phyloP scores from a whole-genome alignment of 1,140 invertebrate species.

The Halictus rubicundus region DNA sequence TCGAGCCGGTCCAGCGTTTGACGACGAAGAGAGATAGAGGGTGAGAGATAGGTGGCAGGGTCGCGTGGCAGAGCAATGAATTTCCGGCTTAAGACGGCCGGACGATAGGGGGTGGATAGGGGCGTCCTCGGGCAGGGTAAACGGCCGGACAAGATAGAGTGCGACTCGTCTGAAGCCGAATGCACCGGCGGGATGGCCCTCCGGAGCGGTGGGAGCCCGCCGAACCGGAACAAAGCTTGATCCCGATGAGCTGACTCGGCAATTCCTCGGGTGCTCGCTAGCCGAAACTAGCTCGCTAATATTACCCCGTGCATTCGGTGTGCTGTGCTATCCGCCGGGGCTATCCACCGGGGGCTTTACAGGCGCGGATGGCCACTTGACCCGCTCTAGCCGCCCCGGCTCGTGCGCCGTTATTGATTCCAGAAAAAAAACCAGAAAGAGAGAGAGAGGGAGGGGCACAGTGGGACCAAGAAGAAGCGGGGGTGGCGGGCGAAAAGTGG shows the following conservation, averaged over 20 bases:
- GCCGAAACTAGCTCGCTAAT: conserved; percentile 69
- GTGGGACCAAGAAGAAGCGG: neutral
- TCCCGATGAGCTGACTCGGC: conserved; percentile 72
- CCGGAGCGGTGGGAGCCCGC: conserved; percentile 42
- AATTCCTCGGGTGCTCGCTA: conserved; percentile 60
- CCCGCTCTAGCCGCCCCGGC: conserved; percentile 59
- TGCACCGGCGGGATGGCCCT: conserved; percentile 34
- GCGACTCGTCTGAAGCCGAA: conserved; percentile 38
- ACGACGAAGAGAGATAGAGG: no score
- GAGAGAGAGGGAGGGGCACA: conserved; percentile 4
- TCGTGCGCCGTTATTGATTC: conserved; percentile 68
- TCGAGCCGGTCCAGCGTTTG: no score
- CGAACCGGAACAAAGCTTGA: conserved; percentile 67
- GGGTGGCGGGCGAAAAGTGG: no score
- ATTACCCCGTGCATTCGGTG: conserved; percentile 62
- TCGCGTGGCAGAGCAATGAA: conserved; percentile 15
- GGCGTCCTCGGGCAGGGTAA: conserved; percentile 29
- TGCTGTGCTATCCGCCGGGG: conserved; percentile 21
- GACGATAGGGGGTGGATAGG: conserved; percentile 29
- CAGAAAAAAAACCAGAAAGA: conserved; percentile 55
- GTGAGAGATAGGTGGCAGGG: no score
- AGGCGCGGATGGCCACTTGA: conserved; percentile 69
- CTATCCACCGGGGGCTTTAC: conserved; percentile 54
- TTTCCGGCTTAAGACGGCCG: conserved; percentile 8
- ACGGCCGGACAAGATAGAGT: conserved; percentile 34